These are phyloP conservation scores for Xiphorhynchus erythropygius DNA, from an alignment of 2,797 vertebrate species.

Conservation along the genomic window DNA sequence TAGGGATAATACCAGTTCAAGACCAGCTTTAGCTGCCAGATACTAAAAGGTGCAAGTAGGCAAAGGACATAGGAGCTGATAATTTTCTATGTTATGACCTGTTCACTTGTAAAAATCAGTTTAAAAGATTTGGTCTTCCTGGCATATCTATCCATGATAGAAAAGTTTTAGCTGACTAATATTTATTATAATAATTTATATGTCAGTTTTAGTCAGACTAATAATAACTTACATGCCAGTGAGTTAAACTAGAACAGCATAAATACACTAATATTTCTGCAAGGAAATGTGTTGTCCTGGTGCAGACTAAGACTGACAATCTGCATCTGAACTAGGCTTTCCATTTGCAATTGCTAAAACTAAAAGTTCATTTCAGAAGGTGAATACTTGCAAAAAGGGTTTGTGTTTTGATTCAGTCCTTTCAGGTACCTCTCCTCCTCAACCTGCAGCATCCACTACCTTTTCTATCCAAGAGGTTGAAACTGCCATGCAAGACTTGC, in stretches of 20 bases:
- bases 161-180: neutral
- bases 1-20: neutral
- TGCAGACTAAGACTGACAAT: neutral
- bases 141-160: neutral
- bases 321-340: neutral
- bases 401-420: neutral
- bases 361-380: neutral
- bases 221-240: neutral
- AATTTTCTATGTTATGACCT: neutral
- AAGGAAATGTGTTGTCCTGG: neutral
- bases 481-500: neutral
- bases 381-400: neutral
- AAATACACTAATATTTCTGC: neutral
- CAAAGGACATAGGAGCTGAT: neutral
- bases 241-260: neutral
- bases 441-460: neutral
- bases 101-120: neutral
- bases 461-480: neutral
- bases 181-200: neutral
- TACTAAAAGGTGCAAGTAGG: neutral
- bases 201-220: neutral
- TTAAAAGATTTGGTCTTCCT: neutral
- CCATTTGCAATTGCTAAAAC: neutral
- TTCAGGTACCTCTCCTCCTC: neutral
- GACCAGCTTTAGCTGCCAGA: neutral